These are phyloP conservation scores for Anisognathus igniventris DNA, from an alignment of 2,797 vertebrate genomes.

Conservation along the genomic window DNA sequence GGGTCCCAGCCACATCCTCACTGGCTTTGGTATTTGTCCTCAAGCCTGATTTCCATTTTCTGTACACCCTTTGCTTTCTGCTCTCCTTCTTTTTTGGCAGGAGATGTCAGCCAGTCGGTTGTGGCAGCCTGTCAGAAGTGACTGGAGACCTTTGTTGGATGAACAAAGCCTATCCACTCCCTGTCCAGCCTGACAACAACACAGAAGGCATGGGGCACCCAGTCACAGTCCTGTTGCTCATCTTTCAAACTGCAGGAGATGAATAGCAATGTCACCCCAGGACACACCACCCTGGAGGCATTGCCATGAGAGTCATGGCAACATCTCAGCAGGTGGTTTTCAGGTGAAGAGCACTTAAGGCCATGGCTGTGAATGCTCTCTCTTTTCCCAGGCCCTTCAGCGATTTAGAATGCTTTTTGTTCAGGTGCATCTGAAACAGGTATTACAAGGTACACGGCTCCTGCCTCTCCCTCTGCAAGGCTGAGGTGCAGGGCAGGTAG, in stretches of 20 bases:
- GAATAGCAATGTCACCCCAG: neutral
- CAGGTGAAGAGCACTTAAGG: neutral
- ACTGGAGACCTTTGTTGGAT: accelerated
- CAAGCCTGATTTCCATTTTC: neutral
- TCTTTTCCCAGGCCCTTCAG: neutral
- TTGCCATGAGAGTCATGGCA: neutral
- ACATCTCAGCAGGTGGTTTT: neutral
- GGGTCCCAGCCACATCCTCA: neutral
- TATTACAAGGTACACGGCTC: accelerated
- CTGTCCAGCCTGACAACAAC: neutral
- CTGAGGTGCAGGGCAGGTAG: neutral
- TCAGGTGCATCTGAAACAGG: neutral
- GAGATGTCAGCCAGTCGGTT: neutral
- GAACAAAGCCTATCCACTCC: neutral
- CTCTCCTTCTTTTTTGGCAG: neutral
- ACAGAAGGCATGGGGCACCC: neutral
- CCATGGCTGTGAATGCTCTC: neutral
- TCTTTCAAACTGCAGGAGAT: neutral
- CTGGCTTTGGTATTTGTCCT: neutral
- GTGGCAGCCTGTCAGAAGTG: neutral
- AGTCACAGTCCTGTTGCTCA: neutral
- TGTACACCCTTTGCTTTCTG: neutral
- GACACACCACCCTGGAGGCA: neutral
- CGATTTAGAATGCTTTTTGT: neutral
- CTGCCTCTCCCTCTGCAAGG: neutral